Evolutionary conservation across 2,797 vertebrate genomes (phyloP), one percentile per base, ranked within the genome.

Genomic region (Micropoecilia bifurca): DNA sequence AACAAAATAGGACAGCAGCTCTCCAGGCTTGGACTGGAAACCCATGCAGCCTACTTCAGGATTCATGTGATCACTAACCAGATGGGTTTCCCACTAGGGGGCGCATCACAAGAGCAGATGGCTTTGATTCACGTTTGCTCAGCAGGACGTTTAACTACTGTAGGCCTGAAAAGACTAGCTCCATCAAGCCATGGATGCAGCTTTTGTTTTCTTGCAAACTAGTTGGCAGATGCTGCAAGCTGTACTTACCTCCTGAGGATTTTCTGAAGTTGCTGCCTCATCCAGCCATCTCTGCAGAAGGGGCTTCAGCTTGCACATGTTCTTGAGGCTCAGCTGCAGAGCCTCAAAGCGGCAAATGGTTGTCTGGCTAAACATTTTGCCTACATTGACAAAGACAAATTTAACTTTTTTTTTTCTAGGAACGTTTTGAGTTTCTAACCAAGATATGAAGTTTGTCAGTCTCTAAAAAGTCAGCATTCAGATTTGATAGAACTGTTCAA

Each of bases 281-380:
- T 95, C 95, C 78, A 97, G 90, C 96, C 96, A 97, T 80, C 94
- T 94, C 80, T 96, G 93, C 1, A 97, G 95, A 41, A 97, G 92
- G 0, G 96, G 96, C 72, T 96, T 96, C 86, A 97, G 92, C 80
- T 96, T 96, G 90, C 96, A 96, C 96, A 97, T 97, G 91, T 97
- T 97, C 88, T 96, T 97, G 75, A 96, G 96, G 81, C 96, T 97
- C 73, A 97, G 90, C 84, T 95, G 95, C 43, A 96, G 89, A 1
- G 95, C 96, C 85, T 97, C 96, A 18, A 97, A 97, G 12, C 96
- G 95, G 71, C 96, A 97, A 84, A 97, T 97, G 0, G 96, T 97
- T 0, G 96, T 97, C 89, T 97, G 96, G 88, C 96, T 97, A 91
- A 97, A 97, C 94, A 96, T 96, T 86, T 96, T 97, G 10, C 96